phyloP scores from a whole-genome alignment of 2,888 invertebrate species.

The Rugalucina vietnamica region DNA sequence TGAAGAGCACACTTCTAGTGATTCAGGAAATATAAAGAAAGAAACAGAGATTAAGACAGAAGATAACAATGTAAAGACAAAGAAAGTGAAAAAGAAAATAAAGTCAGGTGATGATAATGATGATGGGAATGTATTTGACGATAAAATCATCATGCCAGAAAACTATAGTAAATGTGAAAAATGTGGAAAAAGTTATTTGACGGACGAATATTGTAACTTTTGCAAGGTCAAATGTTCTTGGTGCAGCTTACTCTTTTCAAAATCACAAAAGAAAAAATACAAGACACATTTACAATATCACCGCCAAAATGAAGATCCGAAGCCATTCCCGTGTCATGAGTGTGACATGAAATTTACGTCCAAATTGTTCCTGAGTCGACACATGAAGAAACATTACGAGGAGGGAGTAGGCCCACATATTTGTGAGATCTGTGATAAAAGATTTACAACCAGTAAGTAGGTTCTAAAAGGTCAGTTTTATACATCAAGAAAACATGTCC shows the following conservation, averaged over 20 bases:
- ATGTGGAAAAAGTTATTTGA: not conserved
- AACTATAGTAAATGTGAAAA: not conserved
- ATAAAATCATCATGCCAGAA: not conserved
- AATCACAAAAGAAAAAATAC: not conserved
- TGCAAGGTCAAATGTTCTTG: not conserved
- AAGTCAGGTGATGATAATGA: not conserved
- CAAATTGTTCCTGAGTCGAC: not conserved
- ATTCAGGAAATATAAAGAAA: not conserved
- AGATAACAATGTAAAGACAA: not conserved
- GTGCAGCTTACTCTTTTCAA: not conserved
- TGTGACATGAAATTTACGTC: slow-evolving; percentile 5
- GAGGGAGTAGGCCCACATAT: not conserved
- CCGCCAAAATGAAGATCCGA: not conserved
- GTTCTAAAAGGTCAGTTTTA: no score
- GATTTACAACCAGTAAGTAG: not conserved
- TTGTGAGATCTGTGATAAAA: not conserved
- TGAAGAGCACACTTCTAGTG: not conserved
- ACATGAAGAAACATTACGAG: not conserved
- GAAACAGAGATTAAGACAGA: not conserved
- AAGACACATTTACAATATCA: not conserved
- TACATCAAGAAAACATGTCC: no score
- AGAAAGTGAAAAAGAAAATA: not conserved
- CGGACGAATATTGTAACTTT: not conserved
- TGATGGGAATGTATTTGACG: not conserved
- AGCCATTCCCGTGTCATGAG: not conserved